A percentile compares a stretch with the other conserved stretches of the same genome.
phyloP scores from a whole-genome alignment of 2,888 invertebrate species.

The Nemapogon koenigi region DNA sequence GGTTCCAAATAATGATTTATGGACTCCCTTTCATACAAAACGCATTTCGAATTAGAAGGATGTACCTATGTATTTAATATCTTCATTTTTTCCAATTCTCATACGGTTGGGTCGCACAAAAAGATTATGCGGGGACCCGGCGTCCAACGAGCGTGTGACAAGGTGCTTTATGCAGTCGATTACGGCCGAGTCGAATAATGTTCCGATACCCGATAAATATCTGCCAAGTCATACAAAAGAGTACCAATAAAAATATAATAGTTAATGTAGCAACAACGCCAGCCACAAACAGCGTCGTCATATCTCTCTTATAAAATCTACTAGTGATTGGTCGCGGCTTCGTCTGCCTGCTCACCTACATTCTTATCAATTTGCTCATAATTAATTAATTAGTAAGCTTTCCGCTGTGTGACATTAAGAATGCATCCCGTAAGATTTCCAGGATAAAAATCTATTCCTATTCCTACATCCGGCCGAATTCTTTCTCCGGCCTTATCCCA shows the following conservation, averaged over 20 bases:
- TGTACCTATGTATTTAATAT: conserved; percentile 65
- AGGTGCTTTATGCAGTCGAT: conserved; percentile 63
- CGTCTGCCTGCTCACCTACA: too few species aligned
- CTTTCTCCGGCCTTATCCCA: too few species aligned
- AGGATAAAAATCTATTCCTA: too few species aligned
- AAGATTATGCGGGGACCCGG: conserved; percentile 54
- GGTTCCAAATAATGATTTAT: conserved; percentile 54
- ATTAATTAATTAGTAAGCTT: too few species aligned
- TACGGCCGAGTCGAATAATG: conserved; percentile 62
- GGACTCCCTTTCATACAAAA: conserved; percentile 57
- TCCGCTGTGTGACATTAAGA: too few species aligned
- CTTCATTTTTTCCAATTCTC: conserved; percentile 64
- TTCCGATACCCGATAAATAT: conserved; percentile 63
- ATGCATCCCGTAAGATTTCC: too few species aligned
- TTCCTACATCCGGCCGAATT: too few species aligned
- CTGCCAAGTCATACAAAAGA: conserved; percentile 66
- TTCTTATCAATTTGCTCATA: too few species aligned
- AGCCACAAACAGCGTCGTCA: conserved; percentile 58
- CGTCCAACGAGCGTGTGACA: conserved; percentile 64
- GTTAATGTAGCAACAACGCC: conserved; percentile 59
- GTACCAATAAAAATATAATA: conserved; percentile 64
- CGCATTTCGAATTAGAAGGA: conserved; percentile 65
- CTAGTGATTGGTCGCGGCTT: too few species aligned
- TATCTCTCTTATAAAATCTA: conserved; percentile 52
- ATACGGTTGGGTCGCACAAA: conserved; percentile 49